Percentiles rank a stretch among this genome's conserved stretches.
Evolutionary conservation across 2,888 invertebrate genomes (phyloP).

Genomic region (Steinernema scapterisci): DNA sequence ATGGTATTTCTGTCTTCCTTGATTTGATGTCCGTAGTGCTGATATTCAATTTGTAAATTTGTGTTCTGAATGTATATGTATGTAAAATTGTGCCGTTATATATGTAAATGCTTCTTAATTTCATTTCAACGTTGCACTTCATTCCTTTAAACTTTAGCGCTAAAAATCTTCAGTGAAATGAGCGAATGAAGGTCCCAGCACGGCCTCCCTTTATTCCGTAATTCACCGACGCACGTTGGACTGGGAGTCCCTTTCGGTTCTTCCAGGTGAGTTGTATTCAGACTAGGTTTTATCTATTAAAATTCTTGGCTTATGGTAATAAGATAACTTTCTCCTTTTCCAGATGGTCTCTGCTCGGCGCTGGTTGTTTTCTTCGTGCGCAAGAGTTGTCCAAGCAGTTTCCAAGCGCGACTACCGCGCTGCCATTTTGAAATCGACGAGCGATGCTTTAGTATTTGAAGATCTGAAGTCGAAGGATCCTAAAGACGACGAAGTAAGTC

Average conservation of each 20-base stretch:
- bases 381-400: neutral
- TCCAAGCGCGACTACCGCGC: constrained; percentile 33
- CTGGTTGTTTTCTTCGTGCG: neutral
- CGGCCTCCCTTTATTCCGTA: neutral
- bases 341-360: neutral
- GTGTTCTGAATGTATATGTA: too few species aligned
- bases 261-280: too few species aligned
- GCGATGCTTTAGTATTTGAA: constrained; percentile 15
- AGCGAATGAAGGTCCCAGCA: neutral
- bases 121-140: too few species aligned
- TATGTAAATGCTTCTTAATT: too few species aligned
- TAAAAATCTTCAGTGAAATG: too few species aligned
- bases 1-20: too few species aligned
- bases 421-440: constrained; percentile 34
- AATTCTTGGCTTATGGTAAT: neutral
- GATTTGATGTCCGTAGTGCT: too few species aligned
- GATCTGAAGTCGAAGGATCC: constrained; percentile 39
- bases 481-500: constrained; percentile 36
- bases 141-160: too few species aligned
- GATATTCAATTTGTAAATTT: too few species aligned
- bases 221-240: too few species aligned
- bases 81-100: too few species aligned
- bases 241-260: too few species aligned
- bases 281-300: neutral
- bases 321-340: neutral